These are phyloP conservation scores for Cuniculus paca DNA, from an alignment of 2,797 vertebrate genomes.

Conservation along the genomic window DNA sequence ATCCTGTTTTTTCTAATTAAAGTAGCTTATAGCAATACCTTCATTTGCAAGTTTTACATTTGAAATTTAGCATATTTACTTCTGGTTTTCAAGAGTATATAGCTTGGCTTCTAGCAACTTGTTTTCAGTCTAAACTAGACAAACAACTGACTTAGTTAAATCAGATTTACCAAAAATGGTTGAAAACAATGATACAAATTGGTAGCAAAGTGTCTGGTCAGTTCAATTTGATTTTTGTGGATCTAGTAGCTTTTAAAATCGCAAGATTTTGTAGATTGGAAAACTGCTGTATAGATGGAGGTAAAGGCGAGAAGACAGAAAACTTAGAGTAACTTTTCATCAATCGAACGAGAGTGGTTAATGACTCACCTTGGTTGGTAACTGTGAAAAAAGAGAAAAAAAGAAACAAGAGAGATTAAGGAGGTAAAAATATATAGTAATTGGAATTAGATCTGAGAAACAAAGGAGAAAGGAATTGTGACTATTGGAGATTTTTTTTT, in stretches of 20 bases:
- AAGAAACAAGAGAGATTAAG: not conserved
- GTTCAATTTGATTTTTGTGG: constrained; percentile 49
- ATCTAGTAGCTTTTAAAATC: not conserved
- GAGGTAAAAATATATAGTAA: constrained; percentile 44
- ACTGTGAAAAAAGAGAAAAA: constrained; percentile 1
- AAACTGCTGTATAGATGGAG: not conserved
- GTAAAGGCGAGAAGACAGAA: not conserved
- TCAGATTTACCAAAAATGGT: constrained; percentile 56
- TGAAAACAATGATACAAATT: constrained; percentile 33
- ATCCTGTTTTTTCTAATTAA: constrained; percentile 44
- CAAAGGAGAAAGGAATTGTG: not conserved
- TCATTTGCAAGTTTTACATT: constrained; percentile 1
- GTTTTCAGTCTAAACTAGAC: constrained; percentile 58
- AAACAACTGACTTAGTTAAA: constrained; percentile 65
- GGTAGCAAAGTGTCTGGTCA: not conserved
- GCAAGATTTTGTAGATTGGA: constrained; percentile 19
- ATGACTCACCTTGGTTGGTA: not conserved
- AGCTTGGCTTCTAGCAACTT: constrained; percentile 66
- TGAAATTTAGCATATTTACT: constrained; percentile 74
- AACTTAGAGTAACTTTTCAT: not conserved
- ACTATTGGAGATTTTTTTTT: not conserved
- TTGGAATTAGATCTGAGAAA: not conserved
- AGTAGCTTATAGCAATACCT: not conserved
- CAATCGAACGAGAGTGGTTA: constrained; percentile 8
- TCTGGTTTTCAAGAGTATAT: constrained; percentile 24